phyloP scores from a whole-genome alignment of 2,888 invertebrate genomes.

The Pyrgus malvae region DNA sequence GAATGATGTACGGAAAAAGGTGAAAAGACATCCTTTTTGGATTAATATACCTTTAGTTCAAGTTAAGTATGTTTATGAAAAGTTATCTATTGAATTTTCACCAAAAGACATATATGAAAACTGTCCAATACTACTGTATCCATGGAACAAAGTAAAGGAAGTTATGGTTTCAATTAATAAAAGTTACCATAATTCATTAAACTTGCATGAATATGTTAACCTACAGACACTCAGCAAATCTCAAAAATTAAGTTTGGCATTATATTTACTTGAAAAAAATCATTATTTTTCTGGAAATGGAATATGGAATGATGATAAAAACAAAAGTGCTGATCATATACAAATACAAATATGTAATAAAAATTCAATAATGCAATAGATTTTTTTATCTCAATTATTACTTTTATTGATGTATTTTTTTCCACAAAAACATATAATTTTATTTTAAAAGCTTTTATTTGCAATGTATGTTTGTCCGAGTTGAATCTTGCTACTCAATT shows the following conservation, averaged over 20 bases:
- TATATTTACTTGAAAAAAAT: conserved; percentile 70
- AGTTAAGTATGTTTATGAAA: conserved; percentile 59
- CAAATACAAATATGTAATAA: background rate
- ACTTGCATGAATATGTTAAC: conserved; percentile 51
- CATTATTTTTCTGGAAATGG: conserved; percentile 77
- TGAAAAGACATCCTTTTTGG: conserved; percentile 73
- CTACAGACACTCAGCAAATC: conserved; percentile 50
- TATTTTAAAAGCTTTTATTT: background rate
- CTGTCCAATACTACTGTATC: conserved; percentile 66
- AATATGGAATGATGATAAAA: conserved; percentile 69
- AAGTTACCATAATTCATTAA: conserved; percentile 29
- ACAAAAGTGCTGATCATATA: conserved; percentile 36
- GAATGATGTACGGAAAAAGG: conserved; percentile 46
- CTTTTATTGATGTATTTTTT: background rate
- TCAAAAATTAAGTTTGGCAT: conserved; percentile 63
- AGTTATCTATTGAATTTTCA: conserved; percentile 54
- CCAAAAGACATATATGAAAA: conserved; percentile 67
- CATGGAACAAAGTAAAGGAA: conserved; percentile 67
- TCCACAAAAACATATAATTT: no score
- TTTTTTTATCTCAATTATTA: background rate
- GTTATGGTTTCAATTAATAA: conserved; percentile 43
- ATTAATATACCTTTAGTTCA: conserved; percentile 69
- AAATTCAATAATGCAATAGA: conserved; percentile 1
- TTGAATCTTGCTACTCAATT: no score
- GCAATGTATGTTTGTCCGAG: no score